These are phyloP conservation scores for Gymnosoma rotundatum DNA, from an alignment of 2,888 invertebrate genomes.

Conservation along the genomic window DNA sequence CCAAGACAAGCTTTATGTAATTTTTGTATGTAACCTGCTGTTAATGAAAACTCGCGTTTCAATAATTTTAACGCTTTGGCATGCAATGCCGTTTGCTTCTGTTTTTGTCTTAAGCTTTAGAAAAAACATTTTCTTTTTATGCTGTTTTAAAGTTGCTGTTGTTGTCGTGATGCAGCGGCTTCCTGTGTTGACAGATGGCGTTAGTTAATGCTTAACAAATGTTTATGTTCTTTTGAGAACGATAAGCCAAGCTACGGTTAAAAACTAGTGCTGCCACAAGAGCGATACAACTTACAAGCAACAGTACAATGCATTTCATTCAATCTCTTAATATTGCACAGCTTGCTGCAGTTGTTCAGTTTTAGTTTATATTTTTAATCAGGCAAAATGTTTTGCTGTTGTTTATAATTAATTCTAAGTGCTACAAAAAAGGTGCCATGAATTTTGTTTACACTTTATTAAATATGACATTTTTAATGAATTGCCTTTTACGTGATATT, in stretches of 20 bases:
- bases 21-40: not conserved
- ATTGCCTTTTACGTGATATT: slow-evolving; percentile 49
- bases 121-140: slow-evolving; percentile 43
- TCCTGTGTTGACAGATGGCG: slow-evolving; percentile 69
- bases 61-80: slow-evolving; percentile 50
- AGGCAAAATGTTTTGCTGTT: slow-evolving; percentile 52
- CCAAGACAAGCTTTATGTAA: not conserved
- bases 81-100: slow-evolving; percentile 59
- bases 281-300: not conserved
- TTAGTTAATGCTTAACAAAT: slow-evolving; percentile 70
- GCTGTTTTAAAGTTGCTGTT: slow-evolving; percentile 27
- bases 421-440: slow-evolving; percentile 57
- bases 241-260: slow-evolving; percentile 48
- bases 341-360: slow-evolving; percentile 19
- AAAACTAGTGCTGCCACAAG: slow-evolving; percentile 22
- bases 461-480: slow-evolving; percentile 70
- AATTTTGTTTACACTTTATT: slow-evolving; percentile 69
- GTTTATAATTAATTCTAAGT: slow-evolving; percentile 30
- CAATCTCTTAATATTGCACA: slow-evolving; percentile 33
- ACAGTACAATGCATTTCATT: slow-evolving; percentile 2
- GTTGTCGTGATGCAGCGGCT: slow-evolving; percentile 46
- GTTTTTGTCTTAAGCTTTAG: slow-evolving; percentile 32
- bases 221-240: slow-evolving; percentile 57
- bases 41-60: slow-evolving; percentile 58
- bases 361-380: slow-evolving; percentile 41